Evolutionary conservation across 30 jellyfish, hydroid and myxozoan genomes (phyloP), one percentile per base, ranked within the genome.

Genomic region (Rhopilema esculentum): DNA sequence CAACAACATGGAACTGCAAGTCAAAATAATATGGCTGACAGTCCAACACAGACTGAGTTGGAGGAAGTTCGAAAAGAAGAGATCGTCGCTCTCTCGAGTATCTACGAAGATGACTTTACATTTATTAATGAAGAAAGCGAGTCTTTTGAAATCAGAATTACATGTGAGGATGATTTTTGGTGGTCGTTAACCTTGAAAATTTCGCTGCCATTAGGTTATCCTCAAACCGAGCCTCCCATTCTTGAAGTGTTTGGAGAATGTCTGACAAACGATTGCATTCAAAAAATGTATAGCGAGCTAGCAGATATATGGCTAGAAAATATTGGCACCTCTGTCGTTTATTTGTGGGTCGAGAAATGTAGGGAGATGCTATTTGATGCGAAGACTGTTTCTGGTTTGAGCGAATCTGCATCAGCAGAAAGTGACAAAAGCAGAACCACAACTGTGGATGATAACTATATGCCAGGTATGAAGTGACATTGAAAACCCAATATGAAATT

Each of bases 101-200:
- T 93, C 27, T 93, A 93, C 83, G 98, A 86, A 16, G 63, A 83
- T 63, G 95, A 83, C 23, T 88, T 93, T 76, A 28, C 22, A 26
- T 49, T 75, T 26, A 22, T 63, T 17, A 77, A 80, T 40, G 87
- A 69, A 49, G 19, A 29, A 8, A 62, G 27, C 18, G 49, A 26
- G 2, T 24, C 69, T 15, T 93, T 90, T 64, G 97, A 93, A 65
- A 28, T 93, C 6, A 23, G 83, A 22, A 69, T 93, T 16, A 64
- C 26, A 21, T 53, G 86, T 62, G 96, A 93, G 8, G 97, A 88
- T 8, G 69, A 68, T 27, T 49, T 62, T 12, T 82, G 96, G 97
- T 93, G 98, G 95, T 93, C 97, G 1, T 80, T 88, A 52, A 93
- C 97, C 9, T 33, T 93, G 16, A 87, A 79, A 18, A 84, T 84